Base-by-base conservation (phyloP, 2,888 invertebrate species). In the Cheilosia variabilis region DNA sequence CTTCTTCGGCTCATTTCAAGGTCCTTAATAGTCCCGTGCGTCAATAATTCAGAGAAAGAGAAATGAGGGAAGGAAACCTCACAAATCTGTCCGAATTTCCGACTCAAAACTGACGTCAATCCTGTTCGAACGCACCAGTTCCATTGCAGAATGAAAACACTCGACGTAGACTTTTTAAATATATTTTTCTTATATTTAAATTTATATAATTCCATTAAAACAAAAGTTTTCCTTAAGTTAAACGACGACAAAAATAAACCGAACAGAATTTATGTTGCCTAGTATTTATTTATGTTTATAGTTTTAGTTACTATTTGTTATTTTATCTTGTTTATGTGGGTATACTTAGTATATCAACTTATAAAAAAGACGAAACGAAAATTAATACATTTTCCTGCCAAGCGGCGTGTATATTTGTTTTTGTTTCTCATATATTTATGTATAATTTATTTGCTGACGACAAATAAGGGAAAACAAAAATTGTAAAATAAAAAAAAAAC, bases 321-420 rank as follows among this genome's bases (percentile, higher is more conserved):
- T 47, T 60, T 79, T 75, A 47, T 79, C 37, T 75, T 77, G 34
- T 71, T 34, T 71, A 31, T 76, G 27, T 50, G 31, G 73, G 57
- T 73, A 73, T 69, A 68, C 83, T 73, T 83, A 75, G 58, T 52
- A 66, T 52, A 79, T 71, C 6, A 84, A 71, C 47, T 75, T 75
- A 81, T 50, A 65, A 62, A 60, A 68, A 19, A 52, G 65, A 24
- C 34, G 19, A 17, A 45, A 69, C 5, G 34, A 71, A 71, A 83
- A 58, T 37, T 63, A 22, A 27, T 57, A 55, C 31, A 45, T 50
- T 50, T 75, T 72, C 34, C 55, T 22, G 60, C 69, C 57, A 76
- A 60, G 66, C 55, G 62, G 47, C 31, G 34, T 71, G 53, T 31
- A 9, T 63, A 52, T 15, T 47, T 45, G 10, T 53, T 34, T 52